These are phyloP conservation scores for Acanthurus lineatus DNA, from an alignment of 2,797 vertebrate genomes.

Conservation along the genomic window DNA sequence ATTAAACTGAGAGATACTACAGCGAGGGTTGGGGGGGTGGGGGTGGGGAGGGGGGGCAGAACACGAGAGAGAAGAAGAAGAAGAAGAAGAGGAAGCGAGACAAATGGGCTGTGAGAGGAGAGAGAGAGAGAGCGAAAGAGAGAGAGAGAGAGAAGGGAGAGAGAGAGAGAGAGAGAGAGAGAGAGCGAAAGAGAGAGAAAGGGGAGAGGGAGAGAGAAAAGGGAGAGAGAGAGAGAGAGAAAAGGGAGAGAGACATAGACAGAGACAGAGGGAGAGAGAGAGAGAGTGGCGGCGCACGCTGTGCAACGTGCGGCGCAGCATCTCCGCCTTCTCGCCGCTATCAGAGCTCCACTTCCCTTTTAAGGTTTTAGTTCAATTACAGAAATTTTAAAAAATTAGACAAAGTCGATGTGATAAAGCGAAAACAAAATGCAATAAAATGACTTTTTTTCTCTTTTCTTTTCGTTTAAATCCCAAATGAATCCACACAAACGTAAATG, in stretches of 20 bases:
- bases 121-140: neutral
- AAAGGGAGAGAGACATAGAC: neutral
- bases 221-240: neutral
- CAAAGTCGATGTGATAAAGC: neutral
- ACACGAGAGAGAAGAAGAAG: no score
- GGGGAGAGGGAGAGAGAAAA: neutral
- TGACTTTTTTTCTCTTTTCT: accelerated
- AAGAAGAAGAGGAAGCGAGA: no score
- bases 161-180: neutral
- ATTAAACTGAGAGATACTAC: no score
- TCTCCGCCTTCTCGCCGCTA: slow-evolving; percentile 45
- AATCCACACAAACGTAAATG: neutral
- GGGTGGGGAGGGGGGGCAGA: no score
- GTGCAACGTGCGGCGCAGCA: slow-evolving; percentile 52
- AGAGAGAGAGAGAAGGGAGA: neutral
- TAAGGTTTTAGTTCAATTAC: neutral
- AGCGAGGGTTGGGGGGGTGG: no score
- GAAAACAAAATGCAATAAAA: neutral
- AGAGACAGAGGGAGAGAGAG: neutral
- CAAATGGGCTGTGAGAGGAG: no score
- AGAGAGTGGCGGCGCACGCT: slow-evolving; percentile 15
- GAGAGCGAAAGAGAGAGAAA: neutral
- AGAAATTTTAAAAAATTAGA: neutral
- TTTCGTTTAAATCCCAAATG: neutral
- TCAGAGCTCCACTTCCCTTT: slow-evolving; percentile 61